A percentile compares a stretch with the other conserved stretches of the same genome.
Evolutionary conservation across 2,113 vertebrate species (phyloP).

Genomic region (Ondatra zibethicus): DNA sequence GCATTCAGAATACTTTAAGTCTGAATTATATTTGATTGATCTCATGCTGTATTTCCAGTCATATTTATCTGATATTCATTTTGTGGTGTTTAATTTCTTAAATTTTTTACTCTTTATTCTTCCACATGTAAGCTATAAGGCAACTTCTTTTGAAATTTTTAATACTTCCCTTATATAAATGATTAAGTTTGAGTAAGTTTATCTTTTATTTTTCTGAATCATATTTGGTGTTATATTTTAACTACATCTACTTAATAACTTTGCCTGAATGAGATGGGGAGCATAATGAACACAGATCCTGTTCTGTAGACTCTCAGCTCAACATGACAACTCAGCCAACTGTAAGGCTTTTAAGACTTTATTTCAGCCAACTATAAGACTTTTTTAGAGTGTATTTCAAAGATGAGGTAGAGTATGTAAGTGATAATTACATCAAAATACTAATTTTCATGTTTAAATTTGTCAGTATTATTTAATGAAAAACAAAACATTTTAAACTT

Average conservation of each 20-base stretch:
- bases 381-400: background rate
- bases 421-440: background rate
- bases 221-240: background rate
- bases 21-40: background rate
- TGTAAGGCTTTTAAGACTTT: background rate
- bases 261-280: slow-evolving; percentile 19
- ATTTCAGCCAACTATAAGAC: background rate
- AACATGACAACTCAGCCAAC: slow-evolving; percentile 15
- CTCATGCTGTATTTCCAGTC: background rate
- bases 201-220: background rate
- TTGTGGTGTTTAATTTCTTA: background rate
- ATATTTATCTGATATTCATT: slow-evolving; percentile 14
- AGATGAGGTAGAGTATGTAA: background rate
- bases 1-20: background rate
- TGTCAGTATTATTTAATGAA: slow-evolving; percentile 2
- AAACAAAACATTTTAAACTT: background rate
- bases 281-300: background rate
- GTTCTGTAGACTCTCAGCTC: background rate
- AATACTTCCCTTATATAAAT: background rate
- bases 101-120: background rate
- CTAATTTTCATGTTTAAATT: slow-evolving; percentile 38
- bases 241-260: slow-evolving; percentile 4
- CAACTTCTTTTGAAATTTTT: slow-evolving; percentile 31
- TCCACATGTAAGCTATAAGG: background rate
- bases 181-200: background rate